Evolutionary conservation across 2,113 vertebrate genomes (phyloP).

Genomic region (Lophius piscatorius): DNA sequence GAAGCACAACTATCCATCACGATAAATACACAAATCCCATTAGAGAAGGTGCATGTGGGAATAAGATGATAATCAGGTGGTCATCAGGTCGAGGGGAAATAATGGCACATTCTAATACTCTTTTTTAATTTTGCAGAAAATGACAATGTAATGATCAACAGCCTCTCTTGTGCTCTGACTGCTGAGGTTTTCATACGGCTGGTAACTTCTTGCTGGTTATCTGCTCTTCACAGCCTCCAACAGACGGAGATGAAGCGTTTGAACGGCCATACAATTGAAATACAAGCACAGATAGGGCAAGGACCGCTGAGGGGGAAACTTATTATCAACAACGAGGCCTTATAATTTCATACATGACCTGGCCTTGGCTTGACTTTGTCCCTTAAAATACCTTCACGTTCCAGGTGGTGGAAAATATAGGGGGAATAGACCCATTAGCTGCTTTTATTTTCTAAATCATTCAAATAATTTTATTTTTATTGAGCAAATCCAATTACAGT

Average conservation of each 20-base stretch:
- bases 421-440: not conserved
- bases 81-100: constrained; percentile 32
- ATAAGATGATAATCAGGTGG: constrained; percentile 49
- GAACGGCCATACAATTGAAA: constrained; percentile 35
- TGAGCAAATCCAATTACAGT: constrained; percentile 40
- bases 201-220: constrained; percentile 46
- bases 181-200: constrained; percentile 28
- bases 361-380: constrained; percentile 18
- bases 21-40: constrained; percentile 21
- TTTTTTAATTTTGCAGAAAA: constrained; percentile 36
- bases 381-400: constrained; percentile 28
- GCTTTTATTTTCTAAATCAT: constrained; percentile 32
- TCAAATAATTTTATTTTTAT: constrained; percentile 37
- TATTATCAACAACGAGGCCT: constrained; percentile 17
- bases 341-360: constrained; percentile 51
- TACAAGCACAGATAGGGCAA: not conserved
- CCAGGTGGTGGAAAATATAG: not conserved
- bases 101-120: too few species aligned
- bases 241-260: constrained; percentile 26
- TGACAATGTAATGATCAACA: constrained; percentile 59
- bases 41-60: constrained; percentile 41
- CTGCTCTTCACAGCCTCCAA: constrained; percentile 34
- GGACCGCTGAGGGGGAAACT: constrained; percentile 37
- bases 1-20: not conserved
- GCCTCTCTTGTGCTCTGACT: constrained; percentile 32